Conservation (phyloP, 2,888 invertebrate genomes). For the Harpagoxenus sublaevis region DNA sequence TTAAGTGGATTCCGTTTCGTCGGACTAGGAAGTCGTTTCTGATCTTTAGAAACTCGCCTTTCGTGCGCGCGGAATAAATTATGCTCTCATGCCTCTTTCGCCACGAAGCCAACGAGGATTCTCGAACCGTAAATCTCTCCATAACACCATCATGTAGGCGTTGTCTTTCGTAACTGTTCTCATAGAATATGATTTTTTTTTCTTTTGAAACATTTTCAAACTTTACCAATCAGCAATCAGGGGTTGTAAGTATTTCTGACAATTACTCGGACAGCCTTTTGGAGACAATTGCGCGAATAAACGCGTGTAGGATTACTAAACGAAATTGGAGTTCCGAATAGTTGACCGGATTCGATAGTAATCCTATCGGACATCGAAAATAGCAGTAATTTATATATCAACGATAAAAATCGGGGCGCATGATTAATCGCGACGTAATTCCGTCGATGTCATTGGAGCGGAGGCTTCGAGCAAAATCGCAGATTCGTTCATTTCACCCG, state of each 20-base stretch:
- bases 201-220: background rate
- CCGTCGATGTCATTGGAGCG: conserved; percentile 68
- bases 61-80: conserved; percentile 41
- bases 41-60: conserved; percentile 48
- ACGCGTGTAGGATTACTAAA: background rate
- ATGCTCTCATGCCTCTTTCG: conserved; percentile 32
- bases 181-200: background rate
- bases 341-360: conserved; percentile 5
- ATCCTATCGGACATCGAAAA: conserved; percentile 28
- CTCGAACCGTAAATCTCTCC: background rate
- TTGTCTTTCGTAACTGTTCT: background rate
- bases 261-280: background rate
- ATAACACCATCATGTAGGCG: background rate
- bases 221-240: background rate
- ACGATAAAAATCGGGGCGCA: conserved; percentile 61
- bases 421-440: conserved; percentile 55
- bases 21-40: conserved; percentile 65
- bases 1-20: conserved; percentile 39
- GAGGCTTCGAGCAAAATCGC: conserved; percentile 69
- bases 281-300: background rate
- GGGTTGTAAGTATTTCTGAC: background rate
- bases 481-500: conserved; percentile 66
- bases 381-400: conserved; percentile 56
- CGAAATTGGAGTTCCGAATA: conserved; percentile 28
- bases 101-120: background rate